Evolutionary conservation across 1,140 invertebrate species (phyloP), one percentile per base, ranked within the genome.

Genomic region (Panulirus ornatus): DNA sequence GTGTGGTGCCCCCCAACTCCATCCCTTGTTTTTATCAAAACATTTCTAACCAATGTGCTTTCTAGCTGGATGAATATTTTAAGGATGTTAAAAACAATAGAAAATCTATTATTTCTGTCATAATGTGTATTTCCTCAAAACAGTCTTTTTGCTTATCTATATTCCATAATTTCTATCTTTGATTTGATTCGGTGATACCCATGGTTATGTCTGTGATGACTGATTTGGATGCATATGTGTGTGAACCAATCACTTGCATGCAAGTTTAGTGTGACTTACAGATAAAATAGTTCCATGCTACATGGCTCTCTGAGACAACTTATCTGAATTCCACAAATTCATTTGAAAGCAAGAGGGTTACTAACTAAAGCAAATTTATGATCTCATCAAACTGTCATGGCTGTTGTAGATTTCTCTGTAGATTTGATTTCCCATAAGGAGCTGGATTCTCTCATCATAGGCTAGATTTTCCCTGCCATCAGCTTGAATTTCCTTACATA

Each of bases 201-300:
- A 36, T 40, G 81, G 81, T 83, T 63, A 83, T 83, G 81, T 40
- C 58, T 83, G 81, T 83, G 81, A 83, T 83, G 81, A 63, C 30
- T 63, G 51, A 63, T 66, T 47, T 58, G 40, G 58, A 19, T 27
- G 58, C 36, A 63, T 73, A 73, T 36, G 30, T 73, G 70, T 5
- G 30, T 73, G 16, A 34, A 36, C 30, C 30, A 30, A 16, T 36
- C 16, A 36, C 22, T 71, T 14, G n/a, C 70, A 16, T 73, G 38
- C 11, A 73, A 6, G 16, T 34, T n/a, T 36, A 38, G 70, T 73
- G 70, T 73, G 14, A 47, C 14, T 47, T 47, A 47, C 44, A 47
- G 44, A 6, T 47, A 5, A 47, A 47, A 6, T 6, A 47, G 44
- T 11, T 47, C 44, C 44, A 14, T 11, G 5, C 14, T 47, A 34